Evolutionary conservation across 2,888 invertebrate species (phyloP).

Genomic region (Adelognathus sp.): DNA sequence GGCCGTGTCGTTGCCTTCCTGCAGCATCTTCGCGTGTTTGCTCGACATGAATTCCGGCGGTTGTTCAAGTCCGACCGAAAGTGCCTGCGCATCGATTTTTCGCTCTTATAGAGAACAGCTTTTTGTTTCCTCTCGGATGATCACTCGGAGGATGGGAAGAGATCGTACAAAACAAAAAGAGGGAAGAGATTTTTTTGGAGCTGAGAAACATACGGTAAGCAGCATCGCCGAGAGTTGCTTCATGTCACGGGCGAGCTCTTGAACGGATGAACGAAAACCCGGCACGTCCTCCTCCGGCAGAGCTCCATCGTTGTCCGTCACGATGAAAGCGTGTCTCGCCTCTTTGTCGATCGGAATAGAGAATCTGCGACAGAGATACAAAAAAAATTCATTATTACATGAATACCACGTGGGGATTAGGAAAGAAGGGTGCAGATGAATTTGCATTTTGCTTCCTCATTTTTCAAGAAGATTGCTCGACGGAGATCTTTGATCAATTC

Average conservation of each 20-base stretch:
- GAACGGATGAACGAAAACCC: slow-evolving; percentile 86
- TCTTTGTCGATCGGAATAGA: slow-evolving; percentile 81
- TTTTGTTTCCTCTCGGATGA: slow-evolving; percentile 18
- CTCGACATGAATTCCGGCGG: slow-evolving; percentile 85
- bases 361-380: neutral
- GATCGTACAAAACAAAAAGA: too few relatives aligned
- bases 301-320: slow-evolving; percentile 83
- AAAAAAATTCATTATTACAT: neutral
- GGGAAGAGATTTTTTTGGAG: too few relatives aligned
- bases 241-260: slow-evolving; percentile 86
- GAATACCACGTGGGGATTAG: too few relatives aligned
- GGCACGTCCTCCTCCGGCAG: slow-evolving; percentile 87
- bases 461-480: neutral
- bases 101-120: slow-evolving; percentile 22
- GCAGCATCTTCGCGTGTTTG: slow-evolving; percentile 87
- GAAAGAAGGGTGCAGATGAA: too few relatives aligned
- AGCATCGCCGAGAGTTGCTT: slow-evolving; percentile 86
- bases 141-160: too few relatives aligned
- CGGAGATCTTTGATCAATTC: neutral
- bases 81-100: slow-evolving; percentile 71
- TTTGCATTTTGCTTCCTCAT: neutral
- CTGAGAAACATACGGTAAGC: slow-evolving; percentile 82
- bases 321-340: slow-evolving; percentile 87
- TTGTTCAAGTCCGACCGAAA: slow-evolving; percentile 82
- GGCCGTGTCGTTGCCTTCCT: slow-evolving; percentile 85